phyloP scores from a whole-genome alignment of 1,140 invertebrate genomes.

The Drosophila sechellia region DNA sequence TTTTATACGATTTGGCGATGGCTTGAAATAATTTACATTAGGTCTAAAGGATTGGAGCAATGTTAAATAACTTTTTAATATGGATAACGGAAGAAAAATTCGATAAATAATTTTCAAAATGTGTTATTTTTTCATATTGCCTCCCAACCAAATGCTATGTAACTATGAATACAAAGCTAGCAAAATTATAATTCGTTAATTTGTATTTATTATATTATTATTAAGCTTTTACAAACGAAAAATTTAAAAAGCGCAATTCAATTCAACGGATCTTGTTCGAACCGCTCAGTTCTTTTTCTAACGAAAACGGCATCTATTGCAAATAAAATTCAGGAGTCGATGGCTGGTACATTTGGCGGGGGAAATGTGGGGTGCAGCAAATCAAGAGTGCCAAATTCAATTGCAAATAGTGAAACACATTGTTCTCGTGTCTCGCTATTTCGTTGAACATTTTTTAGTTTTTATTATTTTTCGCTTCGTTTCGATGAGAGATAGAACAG shows the following conservation, averaged over 20 bases:
- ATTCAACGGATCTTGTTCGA: background rate
- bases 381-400: conserved; percentile 72
- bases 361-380: conserved; percentile 30
- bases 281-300: background rate
- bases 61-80: too few species aligned
- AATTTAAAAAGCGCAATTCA: too few species aligned
- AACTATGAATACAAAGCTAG: too few species aligned
- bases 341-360: conserved; percentile 1
- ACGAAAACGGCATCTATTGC: conserved; percentile 35
- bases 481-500: conserved; percentile 11
- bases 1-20: background rate
- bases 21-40: too few species aligned
- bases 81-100: too few species aligned
- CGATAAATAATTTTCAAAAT: too few species aligned
- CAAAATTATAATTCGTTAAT: too few species aligned
- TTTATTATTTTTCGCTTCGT: conserved; percentile 28
- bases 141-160: too few species aligned
- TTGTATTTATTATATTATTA: too few species aligned
- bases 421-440: conserved; percentile 67
- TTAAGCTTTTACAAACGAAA: background rate
- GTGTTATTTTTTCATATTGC: too few species aligned
- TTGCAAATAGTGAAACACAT: conserved; percentile 75
- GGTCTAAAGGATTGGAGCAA: too few species aligned
- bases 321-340: conserved; percentile 30
- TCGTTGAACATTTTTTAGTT: conserved; percentile 67